Evolutionary conservation across 2,888 invertebrate species (phyloP).

Genomic region (Brachycybe producta): DNA sequence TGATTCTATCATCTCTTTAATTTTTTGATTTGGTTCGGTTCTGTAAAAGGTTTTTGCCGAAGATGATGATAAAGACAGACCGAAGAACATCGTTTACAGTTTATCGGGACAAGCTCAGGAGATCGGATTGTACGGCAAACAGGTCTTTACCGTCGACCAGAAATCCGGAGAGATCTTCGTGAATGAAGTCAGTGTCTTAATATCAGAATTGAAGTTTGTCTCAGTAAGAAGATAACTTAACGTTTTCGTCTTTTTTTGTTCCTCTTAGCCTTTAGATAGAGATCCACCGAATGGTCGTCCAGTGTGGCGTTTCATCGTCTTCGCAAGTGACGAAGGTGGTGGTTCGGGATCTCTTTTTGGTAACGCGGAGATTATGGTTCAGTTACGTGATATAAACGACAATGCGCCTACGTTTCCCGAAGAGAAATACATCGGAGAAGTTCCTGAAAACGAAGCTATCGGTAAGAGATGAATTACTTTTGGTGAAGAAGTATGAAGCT

Average conservation of each 20-base stretch:
- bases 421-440: conserved; percentile 22
- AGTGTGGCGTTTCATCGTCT: conserved; percentile 52
- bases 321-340: conserved; percentile 76
- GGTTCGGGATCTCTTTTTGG: conserved; percentile 48
- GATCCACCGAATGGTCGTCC: conserved; percentile 77
- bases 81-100: conserved; percentile 28
- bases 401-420: conserved; percentile 33
- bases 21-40: neutral
- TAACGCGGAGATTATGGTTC: conserved; percentile 36
- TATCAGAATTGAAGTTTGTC: conserved; percentile 18
- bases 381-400: conserved; percentile 35
- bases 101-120: conserved; percentile 19
- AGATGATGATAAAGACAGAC: conserved; percentile 31
- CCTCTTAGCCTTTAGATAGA: conserved; percentile 57
- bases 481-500: neutral
- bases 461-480: conserved; percentile 34
- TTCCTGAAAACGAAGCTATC: conserved; percentile 32
- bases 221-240: neutral
- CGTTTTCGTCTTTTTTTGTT: conserved; percentile 20
- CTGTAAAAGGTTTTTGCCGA: conserved; percentile 28
- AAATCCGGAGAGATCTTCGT: conserved; percentile 13
- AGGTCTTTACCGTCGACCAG: conserved; percentile 5
- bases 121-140: conserved; percentile 9
- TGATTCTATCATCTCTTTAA: neutral
- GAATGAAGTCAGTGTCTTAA: conserved; percentile 16